Conservation (phyloP, 2,888 invertebrate genomes). For the Orchestes rusci region DNA sequence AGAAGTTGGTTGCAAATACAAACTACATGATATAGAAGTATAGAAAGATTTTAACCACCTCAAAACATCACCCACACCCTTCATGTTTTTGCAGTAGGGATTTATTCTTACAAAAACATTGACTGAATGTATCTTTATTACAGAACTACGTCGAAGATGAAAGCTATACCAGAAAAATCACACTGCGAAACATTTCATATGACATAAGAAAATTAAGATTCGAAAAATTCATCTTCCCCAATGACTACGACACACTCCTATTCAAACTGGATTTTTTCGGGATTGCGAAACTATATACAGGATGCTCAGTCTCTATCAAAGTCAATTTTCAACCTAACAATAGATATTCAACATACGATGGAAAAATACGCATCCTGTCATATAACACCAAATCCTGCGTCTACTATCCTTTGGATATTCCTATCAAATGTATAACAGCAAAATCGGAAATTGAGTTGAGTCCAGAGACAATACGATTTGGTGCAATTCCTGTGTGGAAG, state of each 20-base stretch:
- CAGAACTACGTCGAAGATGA: slow-evolving; percentile 22
- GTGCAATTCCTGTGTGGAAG: slow-evolving; percentile 27
- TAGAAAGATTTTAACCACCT: too few relatives aligned
- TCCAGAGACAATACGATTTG: slow-evolving; percentile 25
- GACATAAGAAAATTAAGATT: slow-evolving; percentile 25
- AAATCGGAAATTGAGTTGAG: slow-evolving; percentile 21
- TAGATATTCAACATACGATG: slow-evolving; percentile 15
- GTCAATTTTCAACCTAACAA: slow-evolving; percentile 25
- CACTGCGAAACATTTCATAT: slow-evolving; percentile 20
- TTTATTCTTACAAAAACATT: too few relatives aligned
- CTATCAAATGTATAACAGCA: slow-evolving; percentile 23
- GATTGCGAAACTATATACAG: slow-evolving; percentile 25
- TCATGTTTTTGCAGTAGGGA: too few relatives aligned
- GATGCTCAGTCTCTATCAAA: slow-evolving; percentile 19
- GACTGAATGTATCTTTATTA: too few relatives aligned
- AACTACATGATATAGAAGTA: too few relatives aligned
- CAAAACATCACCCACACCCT: too few relatives aligned
- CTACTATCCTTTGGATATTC: slow-evolving; percentile 22
- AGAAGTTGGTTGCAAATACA: too few relatives aligned
- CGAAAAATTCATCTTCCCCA: slow-evolving; percentile 15
- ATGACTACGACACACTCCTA: slow-evolving; percentile 25
- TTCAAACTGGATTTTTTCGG: slow-evolving; percentile 25
- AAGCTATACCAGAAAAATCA: slow-evolving; percentile 23
- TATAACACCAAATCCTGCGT: slow-evolving; percentile 18
- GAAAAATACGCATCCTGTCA: slow-evolving; percentile 23